Conservation (phyloP, 2,888 invertebrate genomes). For the Mesoligia furuncula region DNA sequence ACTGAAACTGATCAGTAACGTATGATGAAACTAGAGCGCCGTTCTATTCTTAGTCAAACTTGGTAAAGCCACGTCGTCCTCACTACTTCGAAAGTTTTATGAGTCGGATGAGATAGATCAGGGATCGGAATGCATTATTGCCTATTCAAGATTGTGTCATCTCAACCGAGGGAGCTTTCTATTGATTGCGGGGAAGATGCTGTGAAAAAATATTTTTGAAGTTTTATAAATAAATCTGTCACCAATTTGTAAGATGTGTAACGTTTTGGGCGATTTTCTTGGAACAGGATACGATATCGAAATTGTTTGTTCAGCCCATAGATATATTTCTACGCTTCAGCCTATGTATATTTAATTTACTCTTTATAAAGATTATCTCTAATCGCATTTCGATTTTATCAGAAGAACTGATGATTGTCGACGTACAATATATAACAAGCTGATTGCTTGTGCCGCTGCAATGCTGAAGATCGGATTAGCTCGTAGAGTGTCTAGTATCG, state of each 20-base stretch:
- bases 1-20: slow-evolving; percentile 58
- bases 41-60: slow-evolving; percentile 77
- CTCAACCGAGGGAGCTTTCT: slow-evolving; percentile 60
- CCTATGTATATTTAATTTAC: background rate
- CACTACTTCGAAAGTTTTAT: slow-evolving; percentile 83
- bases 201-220: slow-evolving; percentile 20
- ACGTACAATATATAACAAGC: slow-evolving; percentile 22
- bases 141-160: slow-evolving; percentile 83
- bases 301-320: slow-evolving; percentile 6
- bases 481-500: slow-evolving; percentile 59
- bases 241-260: slow-evolving; percentile 5
- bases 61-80: slow-evolving; percentile 78
- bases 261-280: background rate
- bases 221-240: slow-evolving; percentile 28
- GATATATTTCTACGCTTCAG: background rate
- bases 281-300: background rate
- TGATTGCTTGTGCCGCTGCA: slow-evolving; percentile 38
- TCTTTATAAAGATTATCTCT: background rate
- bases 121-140: slow-evolving; percentile 84
- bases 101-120: slow-evolving; percentile 85
- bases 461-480: slow-evolving; percentile 61
- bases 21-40: slow-evolving; percentile 69
- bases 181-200: slow-evolving; percentile 38
- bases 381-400: slow-evolving; percentile 6
- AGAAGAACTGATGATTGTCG: background rate